A percentile compares a stretch with the other conserved stretches of the same genome.
Conservation (phyloP, 2,888 invertebrate species). For the Cantharis flavilabris region DNA sequence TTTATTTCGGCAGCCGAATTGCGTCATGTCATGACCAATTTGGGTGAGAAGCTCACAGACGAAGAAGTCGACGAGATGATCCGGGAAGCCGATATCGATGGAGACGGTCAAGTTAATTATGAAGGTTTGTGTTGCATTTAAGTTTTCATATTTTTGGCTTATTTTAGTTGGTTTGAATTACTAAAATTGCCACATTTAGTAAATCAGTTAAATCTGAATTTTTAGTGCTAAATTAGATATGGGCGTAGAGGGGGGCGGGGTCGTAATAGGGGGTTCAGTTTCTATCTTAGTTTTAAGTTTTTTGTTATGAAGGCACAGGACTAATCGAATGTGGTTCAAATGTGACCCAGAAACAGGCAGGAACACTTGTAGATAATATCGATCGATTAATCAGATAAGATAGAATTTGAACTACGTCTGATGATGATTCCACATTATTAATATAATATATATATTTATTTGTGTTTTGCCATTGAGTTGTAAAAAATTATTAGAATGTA, state of each 20-base stretch:
- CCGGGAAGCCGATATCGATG: constrained; percentile 98
- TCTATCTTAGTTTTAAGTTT: background rate
- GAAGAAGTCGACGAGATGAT: constrained; percentile 99
- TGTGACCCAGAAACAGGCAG: background rate
- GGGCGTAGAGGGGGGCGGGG: background rate
- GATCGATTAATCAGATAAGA: background rate
- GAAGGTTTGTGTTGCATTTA: constrained; percentile 66
- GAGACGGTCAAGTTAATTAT: constrained; percentile 98
- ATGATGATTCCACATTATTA: background rate
- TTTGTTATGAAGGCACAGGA: background rate
- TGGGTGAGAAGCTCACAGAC: constrained; percentile 98
- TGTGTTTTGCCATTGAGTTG: background rate
- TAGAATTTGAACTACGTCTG: background rate
- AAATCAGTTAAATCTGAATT: background rate
- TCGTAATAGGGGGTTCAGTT: background rate
- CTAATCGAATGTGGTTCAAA: background rate
- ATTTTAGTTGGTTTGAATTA: background rate
- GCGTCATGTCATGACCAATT: constrained; percentile 99
- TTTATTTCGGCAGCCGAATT: constrained; percentile 98
- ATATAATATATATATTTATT: background rate
- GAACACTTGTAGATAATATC: background rate
- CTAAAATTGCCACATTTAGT: background rate
- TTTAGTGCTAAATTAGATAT: background rate
- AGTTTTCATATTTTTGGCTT: background rate
- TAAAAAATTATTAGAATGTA: background rate